Conservation (phyloP, 2,113 vertebrate genomes). For the Ammodramus savannarum region DNA sequence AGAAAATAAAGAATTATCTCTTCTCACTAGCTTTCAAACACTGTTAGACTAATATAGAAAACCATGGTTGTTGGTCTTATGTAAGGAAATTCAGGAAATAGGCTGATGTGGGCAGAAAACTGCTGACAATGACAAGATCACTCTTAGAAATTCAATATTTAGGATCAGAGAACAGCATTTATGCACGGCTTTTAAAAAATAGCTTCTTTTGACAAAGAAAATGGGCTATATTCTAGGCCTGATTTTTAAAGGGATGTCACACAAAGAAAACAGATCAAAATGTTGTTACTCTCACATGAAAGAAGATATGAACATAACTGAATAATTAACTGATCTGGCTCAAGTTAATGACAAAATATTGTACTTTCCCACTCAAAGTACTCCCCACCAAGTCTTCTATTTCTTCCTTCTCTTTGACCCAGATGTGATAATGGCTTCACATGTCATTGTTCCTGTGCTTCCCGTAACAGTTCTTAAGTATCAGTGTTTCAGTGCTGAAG, state of each 20-base stretch:
- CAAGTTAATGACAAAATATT: neutral
- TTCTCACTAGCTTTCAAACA: neutral
- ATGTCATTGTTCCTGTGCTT: neutral
- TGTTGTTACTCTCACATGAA: neutral
- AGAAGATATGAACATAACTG: neutral
- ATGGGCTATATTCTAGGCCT: neutral
- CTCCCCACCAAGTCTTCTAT: neutral
- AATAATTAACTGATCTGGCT: neutral
- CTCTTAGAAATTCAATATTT: neutral
- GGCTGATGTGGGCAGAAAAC: neutral
- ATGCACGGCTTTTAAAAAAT: neutral
- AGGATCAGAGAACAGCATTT: neutral
- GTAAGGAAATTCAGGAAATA: neutral
- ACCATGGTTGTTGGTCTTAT: accelerated
- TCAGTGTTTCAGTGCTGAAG: neutral
- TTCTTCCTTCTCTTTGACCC: neutral
- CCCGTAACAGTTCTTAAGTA: neutral
- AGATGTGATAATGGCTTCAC: neutral
- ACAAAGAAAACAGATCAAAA: neutral
- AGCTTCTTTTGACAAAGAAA: neutral
- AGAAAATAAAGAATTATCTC: neutral
- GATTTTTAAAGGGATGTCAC: neutral
- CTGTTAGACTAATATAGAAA: neutral
- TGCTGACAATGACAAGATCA: neutral
- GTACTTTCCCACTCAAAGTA: neutral